Evolutionary conservation across 2,113 vertebrate species (phyloP), one percentile per base, ranked within the genome.

Genomic region (Halichoeres trimaculatus): DNA sequence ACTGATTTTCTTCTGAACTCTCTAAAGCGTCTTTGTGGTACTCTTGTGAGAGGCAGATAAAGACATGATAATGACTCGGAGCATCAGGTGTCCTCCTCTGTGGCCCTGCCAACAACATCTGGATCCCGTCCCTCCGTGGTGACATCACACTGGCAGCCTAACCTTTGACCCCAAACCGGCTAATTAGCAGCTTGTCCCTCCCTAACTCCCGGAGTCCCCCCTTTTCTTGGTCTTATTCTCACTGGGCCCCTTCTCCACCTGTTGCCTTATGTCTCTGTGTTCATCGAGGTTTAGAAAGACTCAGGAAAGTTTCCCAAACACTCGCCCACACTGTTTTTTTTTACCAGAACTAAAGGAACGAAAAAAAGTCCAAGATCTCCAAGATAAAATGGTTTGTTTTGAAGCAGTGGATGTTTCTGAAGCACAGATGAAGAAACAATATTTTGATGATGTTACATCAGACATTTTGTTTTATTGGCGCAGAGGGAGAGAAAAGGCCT

Each of bases 161-260:
- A 90, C 92, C 93, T 93, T 88, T 93, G 90, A 89, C 91, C 88
- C 80, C 58, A 43, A 66, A 87, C 72, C 20, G 87, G 90, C 93
- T 93, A 93, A 95, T 94, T 93, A 94, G 92, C 86, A 79, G 65
- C 69, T 51, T 66, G 79, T 92, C 83, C 84, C 70, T 87, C 87
- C 74, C 80, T 86, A 82, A 81, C 76, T 81, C 72, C 70, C 61
- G 26, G 70, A 72, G 70, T 70, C 51, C 55, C 70, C 51, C 65
- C 75, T 53, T 58, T 59, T 72, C 84, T 81, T 58, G 56, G 52
- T 35, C 69, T 64, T 45, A 45, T 45, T 19, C 63, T 59, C 79
- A 73, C 61, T 30, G 20, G 14, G 1, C 54, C 24, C 51, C 38
- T 24, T 51, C 60, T 82, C 87, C 90, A 91, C 92, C 92, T 91